Evolutionary conservation across 1,140 invertebrate species (phyloP).

Genomic region (Drosophila bocki): DNA sequence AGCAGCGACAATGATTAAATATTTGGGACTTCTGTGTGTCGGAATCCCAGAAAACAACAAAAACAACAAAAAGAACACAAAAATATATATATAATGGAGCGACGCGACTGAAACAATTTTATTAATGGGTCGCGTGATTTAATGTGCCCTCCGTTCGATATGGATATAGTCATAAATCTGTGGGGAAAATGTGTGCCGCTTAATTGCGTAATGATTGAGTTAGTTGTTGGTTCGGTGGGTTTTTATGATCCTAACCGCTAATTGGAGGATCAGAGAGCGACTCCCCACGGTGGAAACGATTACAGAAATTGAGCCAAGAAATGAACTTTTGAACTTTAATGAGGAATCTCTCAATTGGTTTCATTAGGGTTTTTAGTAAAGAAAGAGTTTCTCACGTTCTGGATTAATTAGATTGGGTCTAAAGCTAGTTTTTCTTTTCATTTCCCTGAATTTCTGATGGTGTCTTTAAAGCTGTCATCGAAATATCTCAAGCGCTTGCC

Average conservation of each 20-base stretch:
- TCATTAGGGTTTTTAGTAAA: no score
- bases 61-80: constrained; percentile 3
- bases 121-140: constrained; percentile 80
- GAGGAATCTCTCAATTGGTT: constrained; percentile 3
- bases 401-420: background rate
- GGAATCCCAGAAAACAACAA: constrained; percentile 7
- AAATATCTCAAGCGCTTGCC: constrained; percentile 7
- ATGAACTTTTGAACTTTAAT: constrained; percentile 42
- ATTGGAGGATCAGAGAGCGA: constrained; percentile 50
- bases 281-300: constrained; percentile 62
- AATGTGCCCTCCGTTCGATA: constrained; percentile 55
- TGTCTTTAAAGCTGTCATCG: constrained; percentile 48
- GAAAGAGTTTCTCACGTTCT: constrained; percentile 43
- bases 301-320: constrained; percentile 33
- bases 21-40: constrained; percentile 72
- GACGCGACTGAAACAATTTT: constrained; percentile 66
- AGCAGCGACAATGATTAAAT: constrained; percentile 82
- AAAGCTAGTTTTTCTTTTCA: no score
- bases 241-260: constrained; percentile 68
- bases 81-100: constrained; percentile 23
- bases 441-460: no score
- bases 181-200: constrained; percentile 45
- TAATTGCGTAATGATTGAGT: constrained; percentile 80
- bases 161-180: constrained; percentile 48
- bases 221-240: constrained; percentile 52